These are phyloP conservation scores for Nannoperca obscura DNA, from an alignment of 2,797 vertebrate genomes.

Conservation along the genomic window DNA sequence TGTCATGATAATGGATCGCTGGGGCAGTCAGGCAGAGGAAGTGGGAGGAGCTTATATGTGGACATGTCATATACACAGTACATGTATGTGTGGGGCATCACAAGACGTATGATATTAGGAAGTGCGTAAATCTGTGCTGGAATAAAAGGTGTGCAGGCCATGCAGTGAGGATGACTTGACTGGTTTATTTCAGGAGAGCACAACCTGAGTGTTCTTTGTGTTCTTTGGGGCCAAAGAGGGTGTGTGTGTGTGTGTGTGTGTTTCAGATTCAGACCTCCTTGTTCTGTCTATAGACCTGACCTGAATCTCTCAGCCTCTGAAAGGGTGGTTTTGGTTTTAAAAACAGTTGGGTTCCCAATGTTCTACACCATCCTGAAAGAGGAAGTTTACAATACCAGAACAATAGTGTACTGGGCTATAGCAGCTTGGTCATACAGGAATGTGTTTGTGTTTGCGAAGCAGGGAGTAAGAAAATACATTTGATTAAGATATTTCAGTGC, in stretches of 20 bases:
- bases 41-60: slow-evolving; percentile 25
- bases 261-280: slow-evolving; percentile 38
- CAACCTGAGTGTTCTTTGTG: slow-evolving; percentile 1
- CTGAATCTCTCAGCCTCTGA: slow-evolving; percentile 51
- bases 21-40: slow-evolving; percentile 26
- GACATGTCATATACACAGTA: slow-evolving; percentile 5
- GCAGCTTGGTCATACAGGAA: slow-evolving; percentile 14
- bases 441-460: background rate
- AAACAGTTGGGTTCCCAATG: slow-evolving; percentile 47
- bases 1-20: slow-evolving; percentile 37
- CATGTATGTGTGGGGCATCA: background rate
- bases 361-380: slow-evolving; percentile 48
- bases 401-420: slow-evolving; percentile 41
- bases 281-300: slow-evolving; percentile 51
- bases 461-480: background rate
- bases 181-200: slow-evolving; percentile 34
- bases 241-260: slow-evolving; percentile 3
- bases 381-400: slow-evolving; percentile 48
- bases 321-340: slow-evolving; percentile 8
- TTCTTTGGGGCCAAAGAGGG: slow-evolving; percentile 15
- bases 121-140: background rate
- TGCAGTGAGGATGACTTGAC: slow-evolving; percentile 4
- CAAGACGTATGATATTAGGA: background rate
- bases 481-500: background rate
- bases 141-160: slow-evolving; percentile 3